Evolutionary conservation across 2,113 vertebrate species (phyloP), one percentile per base, ranked within the genome.

Genomic region (Notechis scutatus): DNA sequence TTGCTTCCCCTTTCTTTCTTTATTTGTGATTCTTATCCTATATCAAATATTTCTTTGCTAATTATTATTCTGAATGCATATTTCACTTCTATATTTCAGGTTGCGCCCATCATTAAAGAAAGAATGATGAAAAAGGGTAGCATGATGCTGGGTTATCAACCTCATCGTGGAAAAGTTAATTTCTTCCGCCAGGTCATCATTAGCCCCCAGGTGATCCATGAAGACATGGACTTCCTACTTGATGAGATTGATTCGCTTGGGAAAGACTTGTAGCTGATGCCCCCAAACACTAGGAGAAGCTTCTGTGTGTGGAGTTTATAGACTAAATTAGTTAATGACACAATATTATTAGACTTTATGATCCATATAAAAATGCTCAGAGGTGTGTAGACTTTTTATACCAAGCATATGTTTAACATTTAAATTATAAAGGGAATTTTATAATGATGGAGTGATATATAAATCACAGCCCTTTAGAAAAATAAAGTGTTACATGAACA

Each of bases 181-280:
- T 98, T 98, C 94, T 99, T 99, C 96, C 98, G 98, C 85, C 98
- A 98, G 95, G 97, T 99, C 88, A 92, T 98, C 87, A 98, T 99
- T 97, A 98, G 97, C 89, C 98, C 98, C 0, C 98, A 98, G 86
- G 97, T 98, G 89, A 97, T 97, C 96, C 96, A 96, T 52, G 96
- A 98, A 91, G 98, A 98, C 96, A 96, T 98, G 97, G 98, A 98
- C 96, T 98, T 99, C 95, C 95, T 98, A 92, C 96, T 99, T 96
- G 98, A 98, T 52, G 98, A 98, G 95, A 98, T 98, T 0, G 96
- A 98, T 42, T 95, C 95, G 0, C 97, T 99, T 88, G 98, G 98
- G 34, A 97, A 96, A 94, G 98, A 99, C 93, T 97, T 98, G 96
- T 98, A 98, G 97, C 95, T 96, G 94, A 92, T 94, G 92, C 92